Base-by-base conservation (phyloP, 2,888 invertebrate genomes). In the Nezara viridula region DNA sequence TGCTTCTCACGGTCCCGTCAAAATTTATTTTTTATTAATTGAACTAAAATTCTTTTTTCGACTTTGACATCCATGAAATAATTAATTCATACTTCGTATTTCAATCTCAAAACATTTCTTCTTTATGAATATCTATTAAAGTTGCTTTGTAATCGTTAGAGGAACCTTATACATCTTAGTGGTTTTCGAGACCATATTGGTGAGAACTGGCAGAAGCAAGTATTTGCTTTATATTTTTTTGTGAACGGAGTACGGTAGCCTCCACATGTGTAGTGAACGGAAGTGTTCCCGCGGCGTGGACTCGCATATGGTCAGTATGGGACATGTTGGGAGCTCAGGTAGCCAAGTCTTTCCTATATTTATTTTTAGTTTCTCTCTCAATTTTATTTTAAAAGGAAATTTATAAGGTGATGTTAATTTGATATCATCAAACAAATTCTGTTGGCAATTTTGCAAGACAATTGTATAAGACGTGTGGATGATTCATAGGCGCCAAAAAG, bases 241-340 rank as follows among this genome's bases (percentile, higher is more conserved):
- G n/a, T n/a, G 5, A 1, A 44, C 24, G 10, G 44, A 47, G 44
- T 12, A 81, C 40, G 81, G 81, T 81, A 81, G 16, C 40, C 44
- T 14, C 21, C 44, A 40, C 81, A 81, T 81, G 81, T 81, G 81
- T 0, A 24, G 4, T 4, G 44, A 44, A 44, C 81, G 81, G 81
- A 81, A 81, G 81, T 77, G 21, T 40, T 77, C 21, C 40, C 77
- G 24, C 5, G 21, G 77, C 21, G 37, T 81, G 81, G 44, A n/a
- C 81, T n/a, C 81, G n/a, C 44, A 81, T 47, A 44, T 44, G 81
- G 81, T 81, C 81, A 81, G 81, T 47, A 81, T 81, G 81, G 81
- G 81, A 44, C 81, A 14, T 14, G 44, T 44, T 81, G 44, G 12
- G 44, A 12, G 44, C 44, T 81, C 81, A 44, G 81, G 81, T 81